Percentiles rank a stretch among this genome's conserved stretches.
Evolutionary conservation across 2,113 vertebrate genomes (phyloP).

Genomic region (Peromyscus californicus): DNA sequence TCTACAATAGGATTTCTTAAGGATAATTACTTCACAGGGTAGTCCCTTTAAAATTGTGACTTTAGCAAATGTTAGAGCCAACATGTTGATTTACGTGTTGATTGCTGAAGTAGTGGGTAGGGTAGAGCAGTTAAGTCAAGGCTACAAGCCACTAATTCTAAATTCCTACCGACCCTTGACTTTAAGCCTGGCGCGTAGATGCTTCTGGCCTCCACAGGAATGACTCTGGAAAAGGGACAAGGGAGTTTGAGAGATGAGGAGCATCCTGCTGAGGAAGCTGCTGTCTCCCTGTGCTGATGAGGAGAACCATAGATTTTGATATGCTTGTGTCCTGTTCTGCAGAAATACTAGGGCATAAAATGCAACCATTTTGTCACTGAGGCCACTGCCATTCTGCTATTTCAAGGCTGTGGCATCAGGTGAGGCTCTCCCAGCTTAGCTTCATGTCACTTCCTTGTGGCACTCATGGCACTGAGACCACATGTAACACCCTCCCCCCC

Average conservation of each 20-base stretch:
- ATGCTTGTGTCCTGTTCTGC: background rate
- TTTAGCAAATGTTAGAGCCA: background rate
- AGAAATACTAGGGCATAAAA: background rate
- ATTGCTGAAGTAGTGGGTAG: background rate
- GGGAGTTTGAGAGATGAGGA: background rate
- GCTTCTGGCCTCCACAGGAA: background rate
- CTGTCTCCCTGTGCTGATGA: background rate
- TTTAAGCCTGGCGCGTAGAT: too few relatives aligned
- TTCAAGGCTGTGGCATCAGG: background rate
- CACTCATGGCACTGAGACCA: background rate
- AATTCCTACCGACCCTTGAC: background rate
- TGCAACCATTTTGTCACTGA: background rate
- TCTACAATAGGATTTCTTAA: background rate
- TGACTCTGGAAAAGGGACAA: background rate
- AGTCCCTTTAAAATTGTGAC: background rate
- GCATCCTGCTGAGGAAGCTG: background rate
- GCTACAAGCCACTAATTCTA: background rate
- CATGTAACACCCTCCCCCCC: too few relatives aligned
- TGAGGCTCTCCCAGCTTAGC: background rate
- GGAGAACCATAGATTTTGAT: background rate
- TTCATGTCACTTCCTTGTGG: background rate
- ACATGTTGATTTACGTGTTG: background rate
- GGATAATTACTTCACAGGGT: background rate
- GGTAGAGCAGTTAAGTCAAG: background rate
- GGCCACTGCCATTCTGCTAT: background rate